Percentiles rank a stretch among this genome's conserved stretches.
Evolutionary conservation across 2,797 vertebrate species (phyloP).

Genomic region (Chromis chromis): DNA sequence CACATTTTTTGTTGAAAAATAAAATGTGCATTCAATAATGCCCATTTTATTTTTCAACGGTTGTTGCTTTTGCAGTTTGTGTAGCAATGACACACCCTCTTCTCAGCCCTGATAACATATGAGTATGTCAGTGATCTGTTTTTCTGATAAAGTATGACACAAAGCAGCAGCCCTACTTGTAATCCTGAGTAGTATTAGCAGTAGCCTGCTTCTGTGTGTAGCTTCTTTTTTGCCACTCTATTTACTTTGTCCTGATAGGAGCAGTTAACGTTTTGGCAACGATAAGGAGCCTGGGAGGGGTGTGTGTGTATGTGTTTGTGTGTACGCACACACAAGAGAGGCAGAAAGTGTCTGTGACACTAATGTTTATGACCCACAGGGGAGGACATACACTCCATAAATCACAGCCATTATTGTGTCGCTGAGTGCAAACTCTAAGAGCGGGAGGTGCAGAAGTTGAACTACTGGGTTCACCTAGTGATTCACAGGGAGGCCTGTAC

Average conservation of each 20-base stretch:
- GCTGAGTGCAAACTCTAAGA: slow-evolving; percentile 13
- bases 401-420: slow-evolving; percentile 55
- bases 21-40: no score
- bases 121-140: neutral
- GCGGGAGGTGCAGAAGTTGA: slow-evolving; percentile 44
- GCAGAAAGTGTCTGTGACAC: slow-evolving; percentile 25
- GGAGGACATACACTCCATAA: slow-evolving; percentile 44
- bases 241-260: slow-evolving; percentile 13
- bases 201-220: neutral
- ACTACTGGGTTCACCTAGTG: slow-evolving; percentile 27
- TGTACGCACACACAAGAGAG: neutral
- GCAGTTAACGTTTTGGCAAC: slow-evolving; percentile 1
- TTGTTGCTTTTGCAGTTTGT: neutral
- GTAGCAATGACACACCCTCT: neutral
- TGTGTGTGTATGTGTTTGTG: slow-evolving; percentile 6
- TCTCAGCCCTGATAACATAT: neutral
- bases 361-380: slow-evolving; percentile 50
- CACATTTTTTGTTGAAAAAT: no score
- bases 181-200: neutral
- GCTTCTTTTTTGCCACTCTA: slow-evolving; percentile 32
- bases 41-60: neutral
- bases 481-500: slow-evolving; percentile 26
- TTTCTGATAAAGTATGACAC: neutral
- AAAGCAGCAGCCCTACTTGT: neutral
- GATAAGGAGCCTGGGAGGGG: slow-evolving; percentile 11